Conservation (phyloP, 2,113 vertebrate genomes). For the Rhea americana region DNA sequence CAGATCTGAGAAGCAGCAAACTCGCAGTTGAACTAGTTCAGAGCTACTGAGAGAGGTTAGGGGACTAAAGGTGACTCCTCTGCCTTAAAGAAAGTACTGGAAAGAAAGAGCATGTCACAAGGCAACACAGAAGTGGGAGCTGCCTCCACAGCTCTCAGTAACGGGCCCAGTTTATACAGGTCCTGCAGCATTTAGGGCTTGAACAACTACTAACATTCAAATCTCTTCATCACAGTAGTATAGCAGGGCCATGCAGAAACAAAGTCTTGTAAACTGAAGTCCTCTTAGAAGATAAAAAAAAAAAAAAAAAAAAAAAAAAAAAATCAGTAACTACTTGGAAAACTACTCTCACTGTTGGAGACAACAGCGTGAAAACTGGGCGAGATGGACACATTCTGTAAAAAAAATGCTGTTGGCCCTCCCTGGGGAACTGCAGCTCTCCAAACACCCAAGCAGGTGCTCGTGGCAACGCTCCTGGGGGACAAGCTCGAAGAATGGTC, state of each 20-base stretch:
- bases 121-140: neutral
- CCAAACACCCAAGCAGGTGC: too few species aligned
- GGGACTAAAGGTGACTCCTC: neutral
- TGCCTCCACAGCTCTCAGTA: neutral
- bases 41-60: neutral
- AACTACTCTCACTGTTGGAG: neutral
- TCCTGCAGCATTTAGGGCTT: neutral
- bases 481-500: neutral
- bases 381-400: too few species aligned
- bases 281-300: neutral
- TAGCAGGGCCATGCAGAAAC: neutral
- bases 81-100: neutral
- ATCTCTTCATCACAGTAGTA: neutral
- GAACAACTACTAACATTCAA: neutral
- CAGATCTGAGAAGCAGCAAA: neutral
- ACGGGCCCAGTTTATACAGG: neutral
- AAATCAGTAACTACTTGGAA: neutral
- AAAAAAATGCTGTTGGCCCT: too few species aligned
- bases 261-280: neutral
- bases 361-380: neutral
- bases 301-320: neutral
- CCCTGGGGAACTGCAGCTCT: too few species aligned
- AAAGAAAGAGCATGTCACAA: neutral
- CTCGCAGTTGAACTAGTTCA: neutral
- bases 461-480: too few species aligned